Percentiles rank a stretch among this genome's conserved stretches.
Evolutionary conservation across 2,888 invertebrate species (phyloP).

Genomic region (Zele albiditarsus): DNA sequence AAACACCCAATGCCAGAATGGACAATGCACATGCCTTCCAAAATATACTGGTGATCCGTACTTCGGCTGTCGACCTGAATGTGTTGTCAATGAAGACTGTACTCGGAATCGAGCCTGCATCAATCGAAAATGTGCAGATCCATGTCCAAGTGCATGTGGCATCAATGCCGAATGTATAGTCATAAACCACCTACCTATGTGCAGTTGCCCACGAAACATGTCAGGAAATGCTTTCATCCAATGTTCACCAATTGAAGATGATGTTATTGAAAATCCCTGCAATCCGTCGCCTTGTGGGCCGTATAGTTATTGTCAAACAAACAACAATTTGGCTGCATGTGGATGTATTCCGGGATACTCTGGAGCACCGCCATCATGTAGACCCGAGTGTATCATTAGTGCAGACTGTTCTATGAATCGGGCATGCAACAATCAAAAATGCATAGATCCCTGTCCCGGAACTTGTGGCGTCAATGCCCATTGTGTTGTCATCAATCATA

Average conservation of each 20-base stretch:
- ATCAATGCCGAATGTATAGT: conserved; percentile 82
- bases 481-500: conserved; percentile 88
- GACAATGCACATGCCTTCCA: conserved; percentile 78
- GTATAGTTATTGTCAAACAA: conserved; percentile 80
- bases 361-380: conserved; percentile 82
- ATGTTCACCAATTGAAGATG: conserved; percentile 72
- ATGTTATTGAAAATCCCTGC: conserved; percentile 45
- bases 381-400: conserved; percentile 88
- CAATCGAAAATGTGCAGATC: conserved; percentile 73
- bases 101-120: conserved; percentile 71
- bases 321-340: conserved; percentile 79
- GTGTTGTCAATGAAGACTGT: conserved; percentile 72
- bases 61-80: conserved; percentile 71
- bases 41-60: conserved; percentile 78
- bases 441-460: conserved; percentile 86
- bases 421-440: conserved; percentile 86
- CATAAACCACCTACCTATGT: conserved; percentile 77
- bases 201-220: conserved; percentile 79
- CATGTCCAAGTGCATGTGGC: conserved; percentile 86
- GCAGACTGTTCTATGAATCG: conserved; percentile 84
- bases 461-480: conserved; percentile 85
- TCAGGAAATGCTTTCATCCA: conserved; percentile 82
- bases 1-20: conserved; percentile 77
- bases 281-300: conserved; percentile 79
- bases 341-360: conserved; percentile 84